These are phyloP conservation scores for Silurus meridionalis DNA, from an alignment of 2,113 vertebrate species.

Conservation along the genomic window DNA sequence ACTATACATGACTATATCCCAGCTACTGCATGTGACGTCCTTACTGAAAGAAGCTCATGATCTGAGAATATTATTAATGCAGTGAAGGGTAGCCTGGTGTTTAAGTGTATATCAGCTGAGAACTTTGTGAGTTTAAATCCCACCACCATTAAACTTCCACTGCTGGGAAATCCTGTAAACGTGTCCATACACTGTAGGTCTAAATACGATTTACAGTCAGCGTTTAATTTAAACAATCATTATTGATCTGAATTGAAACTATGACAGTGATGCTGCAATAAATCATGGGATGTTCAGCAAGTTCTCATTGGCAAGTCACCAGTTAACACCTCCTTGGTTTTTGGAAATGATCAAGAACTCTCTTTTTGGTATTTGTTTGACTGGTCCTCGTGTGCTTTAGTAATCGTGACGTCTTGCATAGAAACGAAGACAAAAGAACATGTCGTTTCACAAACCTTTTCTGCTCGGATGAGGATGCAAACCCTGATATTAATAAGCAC, in stretches of 20 bases:
- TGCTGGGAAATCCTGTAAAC: not conserved
- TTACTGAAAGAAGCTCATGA: constrained; percentile 18
- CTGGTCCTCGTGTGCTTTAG: not conserved
- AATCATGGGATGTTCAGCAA: not conserved
- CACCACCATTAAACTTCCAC: too few relatives aligned
- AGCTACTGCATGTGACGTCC: not conserved
- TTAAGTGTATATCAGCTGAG: too few relatives aligned
- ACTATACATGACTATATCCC: too few relatives aligned
- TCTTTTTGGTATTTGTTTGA: not conserved
- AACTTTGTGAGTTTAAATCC: too few relatives aligned
- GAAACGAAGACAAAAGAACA: not conserved
- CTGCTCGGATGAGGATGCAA: not conserved
- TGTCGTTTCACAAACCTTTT: too few relatives aligned
- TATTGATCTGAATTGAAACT: not conserved
- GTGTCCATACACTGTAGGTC: not conserved
- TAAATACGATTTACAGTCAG: too few relatives aligned
- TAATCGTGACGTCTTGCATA: not conserved
- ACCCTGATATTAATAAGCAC: not conserved
- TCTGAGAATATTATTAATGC: not conserved
- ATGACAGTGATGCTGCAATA: not conserved
- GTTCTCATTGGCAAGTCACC: not conserved
- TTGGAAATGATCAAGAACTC: not conserved
- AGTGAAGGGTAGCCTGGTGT: too few relatives aligned
- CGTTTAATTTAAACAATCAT: not conserved
- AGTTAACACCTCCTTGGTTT: not conserved